Evolutionary conservation across 2,113 vertebrate genomes (phyloP).

Genomic region (Neodontobutis hainanensis): DNA sequence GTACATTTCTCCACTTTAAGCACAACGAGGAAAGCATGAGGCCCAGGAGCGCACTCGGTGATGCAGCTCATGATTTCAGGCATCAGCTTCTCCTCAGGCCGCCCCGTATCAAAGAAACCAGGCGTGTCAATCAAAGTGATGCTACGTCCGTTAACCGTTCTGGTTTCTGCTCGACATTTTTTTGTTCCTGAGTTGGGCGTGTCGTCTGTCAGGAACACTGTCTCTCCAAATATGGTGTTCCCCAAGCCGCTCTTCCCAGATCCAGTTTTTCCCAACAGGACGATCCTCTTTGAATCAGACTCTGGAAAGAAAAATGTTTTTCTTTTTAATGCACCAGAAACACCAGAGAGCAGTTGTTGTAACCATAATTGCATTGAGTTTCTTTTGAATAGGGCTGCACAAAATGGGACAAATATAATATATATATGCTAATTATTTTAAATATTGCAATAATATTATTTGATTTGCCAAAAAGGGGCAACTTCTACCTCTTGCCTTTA

Average conservation of each 20-base stretch:
- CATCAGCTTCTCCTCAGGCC: constrained; percentile 21
- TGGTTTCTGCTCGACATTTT: constrained; percentile 27
- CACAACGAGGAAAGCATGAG: constrained; percentile 63
- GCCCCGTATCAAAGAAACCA: constrained; percentile 54
- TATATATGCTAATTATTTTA: too few relatives aligned
- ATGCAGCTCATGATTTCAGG: constrained; percentile 43
- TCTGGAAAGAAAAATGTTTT: constrained; percentile 14
- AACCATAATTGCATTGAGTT: too few relatives aligned
- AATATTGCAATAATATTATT: too few relatives aligned
- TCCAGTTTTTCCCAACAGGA: constrained; percentile 65
- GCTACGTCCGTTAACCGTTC: constrained; percentile 4
- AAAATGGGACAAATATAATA: too few relatives aligned
- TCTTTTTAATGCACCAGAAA: background rate
- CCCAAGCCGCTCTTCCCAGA: constrained; percentile 55
- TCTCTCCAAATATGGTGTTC: constrained; percentile 45
- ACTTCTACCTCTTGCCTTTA: too few relatives aligned
- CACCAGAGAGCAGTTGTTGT: background rate
- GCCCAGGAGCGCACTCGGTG: constrained; percentile 48
- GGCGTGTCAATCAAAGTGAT: constrained; percentile 63
- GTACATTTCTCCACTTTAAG: constrained; percentile 46
- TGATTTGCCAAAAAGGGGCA: too few relatives aligned
- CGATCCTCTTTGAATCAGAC: constrained; percentile 23
- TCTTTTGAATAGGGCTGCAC: too few relatives aligned
- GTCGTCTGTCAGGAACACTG: background rate
- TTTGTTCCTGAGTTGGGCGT: constrained; percentile 38